phyloP scores from a whole-genome alignment of 2,113 vertebrate species.

The Anser cygnoides region DNA sequence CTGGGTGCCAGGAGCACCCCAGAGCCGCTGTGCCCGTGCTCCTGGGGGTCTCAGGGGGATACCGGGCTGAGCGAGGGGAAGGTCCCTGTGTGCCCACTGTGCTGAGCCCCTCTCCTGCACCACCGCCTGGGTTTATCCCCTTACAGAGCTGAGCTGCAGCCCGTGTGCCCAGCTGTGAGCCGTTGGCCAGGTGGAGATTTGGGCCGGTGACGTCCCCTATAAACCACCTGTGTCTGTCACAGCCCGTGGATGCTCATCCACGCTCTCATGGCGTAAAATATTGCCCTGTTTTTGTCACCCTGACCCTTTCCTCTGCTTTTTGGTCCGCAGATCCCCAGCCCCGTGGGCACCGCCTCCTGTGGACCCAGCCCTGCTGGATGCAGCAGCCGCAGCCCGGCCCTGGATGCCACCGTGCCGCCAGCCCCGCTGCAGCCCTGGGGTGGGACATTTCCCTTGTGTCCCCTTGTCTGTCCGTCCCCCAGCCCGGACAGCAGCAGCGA shows the following conservation, averaged over 20 bases:
- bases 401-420: not conserved
- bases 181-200: accelerated
- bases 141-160: not conserved
- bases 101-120: no score
- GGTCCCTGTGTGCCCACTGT: no score
- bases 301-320: not conserved
- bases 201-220: not conserved
- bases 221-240: accelerated
- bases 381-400: not conserved
- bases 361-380: accelerated
- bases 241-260: accelerated
- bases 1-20: no score
- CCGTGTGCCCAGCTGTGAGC: not conserved
- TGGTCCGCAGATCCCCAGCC: not conserved
- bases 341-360: accelerated
- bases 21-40: no score
- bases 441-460: accelerated
- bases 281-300: not conserved
- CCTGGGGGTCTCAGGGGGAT: not conserved
- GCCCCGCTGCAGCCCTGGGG: accelerated
- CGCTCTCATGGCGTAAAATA: not conserved
- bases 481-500: not conserved
- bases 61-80: no score
- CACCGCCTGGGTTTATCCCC: not conserved
- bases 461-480: not conserved